phyloP scores from a whole-genome alignment of 2,888 invertebrate species.

The Meghimatium bilineatum region DNA sequence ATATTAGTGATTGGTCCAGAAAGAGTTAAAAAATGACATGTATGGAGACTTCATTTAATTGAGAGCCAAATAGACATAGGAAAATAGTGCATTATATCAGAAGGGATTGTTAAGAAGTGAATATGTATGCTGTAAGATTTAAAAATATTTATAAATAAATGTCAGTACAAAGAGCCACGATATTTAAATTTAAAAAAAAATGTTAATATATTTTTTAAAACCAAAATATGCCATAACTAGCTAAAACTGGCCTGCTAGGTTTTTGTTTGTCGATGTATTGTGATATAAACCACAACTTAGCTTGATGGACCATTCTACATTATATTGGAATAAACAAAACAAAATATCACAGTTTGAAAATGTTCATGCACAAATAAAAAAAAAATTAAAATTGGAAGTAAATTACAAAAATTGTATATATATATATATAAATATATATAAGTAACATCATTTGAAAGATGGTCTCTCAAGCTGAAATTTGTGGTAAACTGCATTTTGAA shows the following conservation, averaged over 20 bases:
- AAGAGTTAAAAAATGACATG: too few relatives aligned
- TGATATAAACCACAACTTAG: background rate
- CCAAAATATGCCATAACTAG: background rate
- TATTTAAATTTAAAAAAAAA: too few relatives aligned
- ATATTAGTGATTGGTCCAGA: too few relatives aligned
- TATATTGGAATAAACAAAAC: background rate
- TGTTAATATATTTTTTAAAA: too few relatives aligned
- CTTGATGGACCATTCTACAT: conserved; percentile 24
- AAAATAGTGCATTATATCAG: too few relatives aligned
- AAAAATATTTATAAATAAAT: too few relatives aligned
- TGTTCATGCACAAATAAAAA: background rate
- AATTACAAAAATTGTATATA: background rate
- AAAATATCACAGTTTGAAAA: background rate
- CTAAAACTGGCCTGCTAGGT: conserved; percentile 28
- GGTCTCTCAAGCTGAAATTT: conserved; percentile 29
- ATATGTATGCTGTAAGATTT: too few relatives aligned
- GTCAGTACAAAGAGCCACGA: too few relatives aligned
- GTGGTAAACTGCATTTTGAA: conserved; percentile 45
- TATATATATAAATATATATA: background rate
- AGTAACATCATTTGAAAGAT: too few relatives aligned
- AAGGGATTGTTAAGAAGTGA: too few relatives aligned
- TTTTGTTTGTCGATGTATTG: conserved; percentile 21
- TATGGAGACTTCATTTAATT: too few relatives aligned
- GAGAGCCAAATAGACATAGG: too few relatives aligned
- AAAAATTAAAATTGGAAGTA: background rate